Base-by-base conservation (phyloP, 1,140 invertebrate genomes). In the Amphibalanus amphitrite region DNA sequence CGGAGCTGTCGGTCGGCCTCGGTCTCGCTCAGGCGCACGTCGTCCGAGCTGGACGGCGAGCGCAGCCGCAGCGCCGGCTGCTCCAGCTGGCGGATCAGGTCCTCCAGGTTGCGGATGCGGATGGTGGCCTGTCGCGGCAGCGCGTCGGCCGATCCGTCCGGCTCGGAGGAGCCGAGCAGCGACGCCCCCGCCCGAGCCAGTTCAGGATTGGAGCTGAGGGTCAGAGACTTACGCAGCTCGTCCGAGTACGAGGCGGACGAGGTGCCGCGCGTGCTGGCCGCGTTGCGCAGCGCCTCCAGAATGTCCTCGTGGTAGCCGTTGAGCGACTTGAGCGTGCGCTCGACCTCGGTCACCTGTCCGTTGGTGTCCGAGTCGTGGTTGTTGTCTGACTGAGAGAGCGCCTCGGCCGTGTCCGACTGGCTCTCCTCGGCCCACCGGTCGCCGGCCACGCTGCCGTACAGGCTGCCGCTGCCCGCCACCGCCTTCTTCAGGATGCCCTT, bases 301-400 rank as follows among this genome's bases (percentile, higher is more conserved):
- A 96, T 90, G 76, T 93, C 90, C 76, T 94, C 92, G 77, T 94
- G 92, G 79, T 95, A 96, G 3, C 92, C 92, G 81, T 94, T 93
- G 13, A 95, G 81, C 69, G 86, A 91, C 81, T 92, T 91, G 17
- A 94, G 81, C 1, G 87, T 91, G 64, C 89, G 80, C 77, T 94
- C 90, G 75, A 94, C 90, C 76, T 93, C 79, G 4, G 80, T 80
- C 29, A 82, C 77, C 73, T 75, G 74, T 6, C 70, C 65, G 72
- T 33, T 65, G 70, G 73, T 74, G 64, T 76, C 75, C n/a, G 72
- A 69, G 47, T 75, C 74, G 47, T 72, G 77, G 76, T 86, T 80
- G 74, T 87, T 86, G 76, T 89, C 87, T 28, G 86, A 86, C 77
- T 88, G 86, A 67, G 74, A 75, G 70, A 89, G 83, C 26, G 86